Evolutionary conservation across 2,888 invertebrate species (phyloP), one percentile per base, ranked within the genome.

Genomic region (Automeris io): DNA sequence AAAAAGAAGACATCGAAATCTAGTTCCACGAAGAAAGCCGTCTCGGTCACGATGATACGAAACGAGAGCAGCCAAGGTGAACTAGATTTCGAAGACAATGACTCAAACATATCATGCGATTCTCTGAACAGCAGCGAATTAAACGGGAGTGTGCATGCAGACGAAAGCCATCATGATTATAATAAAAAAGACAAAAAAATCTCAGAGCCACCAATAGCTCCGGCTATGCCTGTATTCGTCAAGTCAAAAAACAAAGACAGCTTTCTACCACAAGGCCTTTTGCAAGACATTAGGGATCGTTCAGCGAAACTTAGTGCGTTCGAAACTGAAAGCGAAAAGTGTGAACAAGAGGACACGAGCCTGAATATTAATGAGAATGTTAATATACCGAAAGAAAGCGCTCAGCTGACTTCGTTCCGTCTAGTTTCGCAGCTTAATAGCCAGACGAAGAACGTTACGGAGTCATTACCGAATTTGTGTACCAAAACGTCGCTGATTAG

Each of bases 101-200:
- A 92, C 61, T 92, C 92, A 47, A 93, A 92, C 59, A 89, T 94
- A 61, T 94, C 94, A 65, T 94, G 93, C 72, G 95, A 95, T 70
- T 95, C 94, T 21, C 75, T 95, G 50, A 94, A 93, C 70, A 91
- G 92, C 56, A 90, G 90, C 48, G 92, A 93, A 66, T 70, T 91
- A 57, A 88, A 88, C 60, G 83, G 83, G 57, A 85, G 81, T 66
- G 74, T 82, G 63, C 79, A 82, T 54, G 70, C 79, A 42, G 86
- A 87, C 55, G 87, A 87, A 76, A 85, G 74, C 69, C 75, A 76
- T 57, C 61, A 65, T 54, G 81, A 78, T 61, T 78, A 76, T 47
- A 55, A 56, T 54, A 83, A 81, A 73, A 76, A 79, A 61, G 79
- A 79, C 68, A 80, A 75, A 56, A 73, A 67, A 63, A 61, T 66